Base-by-base conservation (phyloP, 2,797 vertebrate genomes). In the Pelodytes ibericus region DNA sequence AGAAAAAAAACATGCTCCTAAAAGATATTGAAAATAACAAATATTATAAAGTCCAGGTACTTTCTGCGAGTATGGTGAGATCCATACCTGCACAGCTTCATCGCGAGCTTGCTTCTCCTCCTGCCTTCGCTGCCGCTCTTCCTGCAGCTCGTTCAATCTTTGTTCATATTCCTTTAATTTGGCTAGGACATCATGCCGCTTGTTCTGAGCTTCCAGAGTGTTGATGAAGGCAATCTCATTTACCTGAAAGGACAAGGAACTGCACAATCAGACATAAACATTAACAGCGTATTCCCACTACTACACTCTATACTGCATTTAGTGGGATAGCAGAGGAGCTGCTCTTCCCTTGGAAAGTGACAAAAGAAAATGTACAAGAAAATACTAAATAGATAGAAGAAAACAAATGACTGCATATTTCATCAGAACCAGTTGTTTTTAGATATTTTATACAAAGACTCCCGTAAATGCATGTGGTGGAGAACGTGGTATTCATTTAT, bases 181-280 rank as follows among this genome's bases (percentile, higher is more conserved):
- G 58, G 97, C 96, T 84, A 99, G 74, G 22, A 96, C 97, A 24
- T 99, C 98, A 0, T 99, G 98, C 0, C 98, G 92, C 77, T 99
- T 99, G 87, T 99, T 99, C 86, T 99, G 98, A 31, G 98, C 98
- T 89, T 99, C 98, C 27, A 99, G 86, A 0, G 98, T 99, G 86
- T 99, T 99, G 81, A 99, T 99, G 81, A 99, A 99, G 0, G 98
- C 98, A 11, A 99, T 99, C 89, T 99, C 98, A 80, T 99, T 99
- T 24, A 99, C 98, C 98, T 99, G 86, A 15, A 81, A 75, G 8
- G 8, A 44, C 27, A 59, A 82, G 2, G 18, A 80, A 71, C 18
- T 44, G 41, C 15, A 44, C 2, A 13, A 13, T n/a, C n/a, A n/a
- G n/a, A n/a, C 13, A 10, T 13, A 44, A 44, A 44, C 3, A 16